Percentiles rank a stretch among this genome's conserved stretches.
Conservation (phyloP, 2,113 vertebrate genomes). For the Aegotheles bennettii region DNA sequence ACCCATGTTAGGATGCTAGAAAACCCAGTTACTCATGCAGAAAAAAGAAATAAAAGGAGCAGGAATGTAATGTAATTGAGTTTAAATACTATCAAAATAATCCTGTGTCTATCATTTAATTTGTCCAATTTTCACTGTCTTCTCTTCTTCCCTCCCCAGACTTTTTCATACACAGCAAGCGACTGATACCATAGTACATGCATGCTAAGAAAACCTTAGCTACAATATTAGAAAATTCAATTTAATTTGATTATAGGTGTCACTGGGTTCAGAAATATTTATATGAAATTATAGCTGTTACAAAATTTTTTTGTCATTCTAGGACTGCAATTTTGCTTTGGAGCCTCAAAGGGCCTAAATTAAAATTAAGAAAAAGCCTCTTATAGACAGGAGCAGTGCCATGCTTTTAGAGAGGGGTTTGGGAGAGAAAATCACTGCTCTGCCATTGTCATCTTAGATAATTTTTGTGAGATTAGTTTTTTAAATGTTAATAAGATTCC, state of each 20-base stretch:
- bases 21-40: not conserved
- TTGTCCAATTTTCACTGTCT: not conserved
- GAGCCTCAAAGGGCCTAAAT: not conserved
- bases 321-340: not conserved
- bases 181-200: not conserved
- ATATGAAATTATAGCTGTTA: not conserved
- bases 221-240: not conserved
- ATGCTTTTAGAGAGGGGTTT: not conserved
- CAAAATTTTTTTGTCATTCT: not conserved
- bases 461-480: not conserved
- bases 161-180: not conserved
- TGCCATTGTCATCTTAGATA: rapidly evolving
- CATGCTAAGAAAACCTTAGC: not conserved
- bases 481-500: not conserved
- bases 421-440: not conserved
- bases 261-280: not conserved
- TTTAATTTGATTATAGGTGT: not conserved
- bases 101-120: not conserved
- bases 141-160: not conserved
- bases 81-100: not conserved
- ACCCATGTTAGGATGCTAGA: not conserved
- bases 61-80: not conserved
- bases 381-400: not conserved
- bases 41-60: not conserved
- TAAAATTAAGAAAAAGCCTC: not conserved